phyloP scores from a whole-genome alignment of 2,797 vertebrate genomes.

The Molossus molossus region DNA sequence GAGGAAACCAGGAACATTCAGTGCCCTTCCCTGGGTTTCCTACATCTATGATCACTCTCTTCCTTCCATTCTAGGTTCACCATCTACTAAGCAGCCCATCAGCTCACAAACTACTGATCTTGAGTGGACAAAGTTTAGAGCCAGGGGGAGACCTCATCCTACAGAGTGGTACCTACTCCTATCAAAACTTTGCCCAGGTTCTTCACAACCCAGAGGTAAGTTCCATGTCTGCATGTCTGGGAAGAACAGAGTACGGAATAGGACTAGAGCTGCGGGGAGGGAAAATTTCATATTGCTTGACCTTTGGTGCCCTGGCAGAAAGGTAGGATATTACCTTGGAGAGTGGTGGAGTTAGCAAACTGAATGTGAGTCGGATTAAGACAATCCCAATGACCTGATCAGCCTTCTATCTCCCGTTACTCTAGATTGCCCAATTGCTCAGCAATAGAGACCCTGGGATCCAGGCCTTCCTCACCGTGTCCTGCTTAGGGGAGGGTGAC shows the following conservation, averaged over 20 bases:
- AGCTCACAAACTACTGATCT: constrained; percentile 94
- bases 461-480: constrained; percentile 95
- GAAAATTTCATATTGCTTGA: neutral
- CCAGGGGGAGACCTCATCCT: constrained; percentile 95
- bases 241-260: neutral
- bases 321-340: neutral
- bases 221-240: neutral
- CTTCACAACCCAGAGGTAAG: constrained; percentile 94
- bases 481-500: constrained; percentile 95
- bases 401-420: constrained; percentile 82
- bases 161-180: constrained; percentile 95
- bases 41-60: constrained; percentile 6
- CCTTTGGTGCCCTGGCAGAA: neutral
- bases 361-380: neutral
- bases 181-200: constrained; percentile 93
- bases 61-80: constrained; percentile 90
- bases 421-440: constrained; percentile 94
- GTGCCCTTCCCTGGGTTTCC: constrained; percentile 3
- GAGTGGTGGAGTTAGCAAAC: neutral
- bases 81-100: constrained; percentile 94
- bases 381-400: constrained; percentile 40
- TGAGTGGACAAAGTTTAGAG: constrained; percentile 96
- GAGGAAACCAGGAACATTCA: neutral
- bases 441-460: constrained; percentile 91
- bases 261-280: neutral